A percentile compares a stretch with the other conserved stretches of the same genome.
Conservation (phyloP, 2,113 vertebrate species). For the Megaptera novaeangliae region DNA sequence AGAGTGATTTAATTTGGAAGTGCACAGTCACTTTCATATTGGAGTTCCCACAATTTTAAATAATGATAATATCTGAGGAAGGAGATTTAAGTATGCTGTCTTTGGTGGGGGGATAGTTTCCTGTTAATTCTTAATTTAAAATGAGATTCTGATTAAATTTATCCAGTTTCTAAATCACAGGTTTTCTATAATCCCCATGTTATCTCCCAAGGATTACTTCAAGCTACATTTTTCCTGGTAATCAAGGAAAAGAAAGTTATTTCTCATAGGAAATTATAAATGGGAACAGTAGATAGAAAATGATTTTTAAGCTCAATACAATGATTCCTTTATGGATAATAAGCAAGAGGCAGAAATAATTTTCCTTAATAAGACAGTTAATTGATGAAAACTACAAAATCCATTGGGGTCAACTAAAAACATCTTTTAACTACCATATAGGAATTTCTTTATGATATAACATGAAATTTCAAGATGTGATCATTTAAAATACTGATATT, state of each 20-base stretch:
- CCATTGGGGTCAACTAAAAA: not conserved
- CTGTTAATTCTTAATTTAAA: not conserved
- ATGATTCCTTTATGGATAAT: not conserved
- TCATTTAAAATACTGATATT: not conserved
- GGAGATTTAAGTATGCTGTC: not conserved
- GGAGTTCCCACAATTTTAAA: not conserved
- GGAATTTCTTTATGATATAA: not conserved
- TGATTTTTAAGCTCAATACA: not conserved
- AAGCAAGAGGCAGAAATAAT: not conserved
- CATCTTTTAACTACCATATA: not conserved
- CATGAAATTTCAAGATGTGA: not conserved
- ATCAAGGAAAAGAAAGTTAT: not conserved
- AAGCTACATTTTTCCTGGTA: not conserved
- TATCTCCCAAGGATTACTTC: not conserved
- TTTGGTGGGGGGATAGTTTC: not conserved
- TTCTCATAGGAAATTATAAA: not conserved
- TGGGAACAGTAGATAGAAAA: not conserved
- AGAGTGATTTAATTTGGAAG: conserved; percentile 4
- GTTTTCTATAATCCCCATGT: not conserved
- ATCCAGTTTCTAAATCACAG: not conserved
- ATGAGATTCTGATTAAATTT: not conserved
- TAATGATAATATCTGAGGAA: not conserved
- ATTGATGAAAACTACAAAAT: not conserved
- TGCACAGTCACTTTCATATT: not conserved
- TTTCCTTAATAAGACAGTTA: not conserved